Conservation (phyloP, 2,113 vertebrate species). For the Vireo altiloquus region DNA sequence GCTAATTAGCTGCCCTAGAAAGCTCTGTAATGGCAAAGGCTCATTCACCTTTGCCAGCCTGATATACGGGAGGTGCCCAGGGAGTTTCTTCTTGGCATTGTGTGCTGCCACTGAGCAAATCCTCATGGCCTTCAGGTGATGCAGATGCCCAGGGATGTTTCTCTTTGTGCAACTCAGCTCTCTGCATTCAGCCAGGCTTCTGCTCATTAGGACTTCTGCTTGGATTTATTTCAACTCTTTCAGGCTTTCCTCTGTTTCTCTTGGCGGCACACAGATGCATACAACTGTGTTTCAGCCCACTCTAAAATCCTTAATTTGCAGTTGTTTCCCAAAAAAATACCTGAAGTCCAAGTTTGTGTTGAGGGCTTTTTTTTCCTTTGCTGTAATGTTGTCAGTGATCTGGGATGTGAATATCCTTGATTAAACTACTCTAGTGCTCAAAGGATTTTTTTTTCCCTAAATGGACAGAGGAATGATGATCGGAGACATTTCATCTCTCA, state of each 20-base stretch:
- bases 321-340: background rate
- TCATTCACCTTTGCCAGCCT: background rate
- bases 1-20: background rate
- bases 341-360: background rate
- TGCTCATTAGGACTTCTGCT: rapidly evolving
- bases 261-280: background rate
- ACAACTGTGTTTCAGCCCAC: background rate
- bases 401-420: background rate
- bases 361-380: background rate
- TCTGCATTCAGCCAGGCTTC: background rate
- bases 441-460: background rate
- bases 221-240: background rate
- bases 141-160: background rate
- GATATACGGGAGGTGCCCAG: rapidly evolving
- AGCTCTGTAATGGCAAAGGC: background rate
- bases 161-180: rapidly evolving
- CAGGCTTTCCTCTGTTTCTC: background rate
- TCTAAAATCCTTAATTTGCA: background rate
- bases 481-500: background rate
- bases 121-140: background rate
- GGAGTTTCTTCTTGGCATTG: background rate
- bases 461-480: background rate
- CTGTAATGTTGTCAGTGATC: background rate
- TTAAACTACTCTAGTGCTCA: background rate
- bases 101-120: rapidly evolving